Base-by-base conservation (phyloP, 2,888 invertebrate genomes). In the Limenitis camilla region DNA sequence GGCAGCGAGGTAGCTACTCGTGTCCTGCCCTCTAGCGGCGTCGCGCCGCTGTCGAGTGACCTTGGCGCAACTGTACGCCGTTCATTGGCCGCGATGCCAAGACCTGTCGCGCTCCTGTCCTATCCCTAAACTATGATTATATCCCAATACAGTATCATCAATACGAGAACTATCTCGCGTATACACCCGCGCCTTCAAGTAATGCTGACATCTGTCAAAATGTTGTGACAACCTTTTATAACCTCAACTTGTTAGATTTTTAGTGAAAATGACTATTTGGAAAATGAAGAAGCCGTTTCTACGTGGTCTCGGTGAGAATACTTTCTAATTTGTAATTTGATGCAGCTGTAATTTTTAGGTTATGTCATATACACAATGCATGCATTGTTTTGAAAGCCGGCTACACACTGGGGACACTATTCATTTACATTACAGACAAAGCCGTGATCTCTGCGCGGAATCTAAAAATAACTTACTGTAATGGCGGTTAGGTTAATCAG, bases 361-460 rank as follows among this genome's bases (percentile, higher is more conserved):
- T 81, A 81, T 76, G 67, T 72, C 76, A 73, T 65, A 64, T 59
- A 68, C 31, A 55, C 42, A 55, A 50, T 49, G 40, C 39, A 32
- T 44, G 52, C 40, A 52, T 49, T 79, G 77, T 78, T 77, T 72
- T 76, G 74, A 68, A 74, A 61, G 64, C 67, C 68, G 69, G 65
- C 61, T 65, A 62, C 60, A 56, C 49, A 49, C 56, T 52, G 56
- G 53, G 60, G 61, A 59, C 61, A 68, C 65, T 77, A 77, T 71
- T 76, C 73, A 74, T 79, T 81, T 78, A 78, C 75, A 81, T 78
- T 82, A 70, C 77, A 81, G 78, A 85, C 84, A 83, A 83, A 84
- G 86, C 78, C 78, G 78, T 81, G 86, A 82, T 87, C 85, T 85
- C 75, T 77, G 80, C 77, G 73, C 75, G 70, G 73, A 78, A 74